phyloP scores from a whole-genome alignment of 2,113 vertebrate species.

The Cryptotis parvus region DNA sequence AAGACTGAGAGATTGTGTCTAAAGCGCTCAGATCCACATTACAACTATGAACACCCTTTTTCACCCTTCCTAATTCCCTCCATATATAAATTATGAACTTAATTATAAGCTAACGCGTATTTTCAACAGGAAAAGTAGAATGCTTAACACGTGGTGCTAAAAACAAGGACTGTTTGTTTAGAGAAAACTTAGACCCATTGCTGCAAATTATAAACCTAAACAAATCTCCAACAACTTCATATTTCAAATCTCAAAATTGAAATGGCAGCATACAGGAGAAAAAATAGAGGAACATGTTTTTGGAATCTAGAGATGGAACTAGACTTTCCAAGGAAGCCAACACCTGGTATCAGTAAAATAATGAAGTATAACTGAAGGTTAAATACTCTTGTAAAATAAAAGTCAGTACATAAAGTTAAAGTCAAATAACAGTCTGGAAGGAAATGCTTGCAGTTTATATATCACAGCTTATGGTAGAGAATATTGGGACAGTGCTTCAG shows the following conservation, averaged over 20 bases:
- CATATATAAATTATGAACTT: background rate
- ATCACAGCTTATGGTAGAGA: background rate
- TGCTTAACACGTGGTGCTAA: background rate
- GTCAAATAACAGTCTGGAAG: background rate
- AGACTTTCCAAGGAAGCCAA: constrained; percentile 14
- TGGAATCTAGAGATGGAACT: background rate
- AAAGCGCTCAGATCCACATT: background rate
- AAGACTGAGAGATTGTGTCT: fast-evolving
- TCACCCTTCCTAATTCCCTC: background rate
- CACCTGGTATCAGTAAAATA: background rate
- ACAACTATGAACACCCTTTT: background rate
- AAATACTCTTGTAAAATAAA: background rate
- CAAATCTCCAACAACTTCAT: background rate
- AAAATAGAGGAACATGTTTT: background rate
- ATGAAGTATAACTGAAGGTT: background rate
- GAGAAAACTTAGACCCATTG: background rate
- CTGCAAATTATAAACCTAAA: background rate
- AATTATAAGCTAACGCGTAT: too few species aligned
- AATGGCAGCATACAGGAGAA: background rate
- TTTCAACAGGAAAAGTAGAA: background rate
- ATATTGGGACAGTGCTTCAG: background rate
- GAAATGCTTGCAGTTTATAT: background rate
- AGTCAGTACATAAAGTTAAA: background rate
- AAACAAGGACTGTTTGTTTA: background rate
- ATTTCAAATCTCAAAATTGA: constrained; percentile 44